A percentile compares a stretch with the other conserved stretches of the same genome.
Evolutionary conservation across 2,797 vertebrate species (phyloP).

Genomic region (Sebastes variabilis): DNA sequence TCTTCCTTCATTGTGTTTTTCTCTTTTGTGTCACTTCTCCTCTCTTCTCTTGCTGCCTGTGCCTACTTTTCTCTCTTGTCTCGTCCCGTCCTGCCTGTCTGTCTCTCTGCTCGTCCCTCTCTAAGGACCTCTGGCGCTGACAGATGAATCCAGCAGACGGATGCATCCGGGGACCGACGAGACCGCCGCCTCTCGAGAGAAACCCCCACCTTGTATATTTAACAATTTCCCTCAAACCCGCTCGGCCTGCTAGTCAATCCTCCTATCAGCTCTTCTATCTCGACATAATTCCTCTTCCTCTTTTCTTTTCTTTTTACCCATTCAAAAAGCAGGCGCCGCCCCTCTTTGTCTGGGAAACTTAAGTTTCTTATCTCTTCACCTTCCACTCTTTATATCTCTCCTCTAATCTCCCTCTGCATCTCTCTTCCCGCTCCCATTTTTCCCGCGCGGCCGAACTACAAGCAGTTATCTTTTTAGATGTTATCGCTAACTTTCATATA

Average conservation of each 20-base stretch:
- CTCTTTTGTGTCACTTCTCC: not conserved
- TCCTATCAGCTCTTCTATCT: constrained; percentile 25
- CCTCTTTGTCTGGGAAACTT: constrained; percentile 54
- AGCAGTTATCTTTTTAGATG: constrained; percentile 69
- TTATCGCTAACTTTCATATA: constrained; percentile 68
- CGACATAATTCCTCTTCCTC: constrained; percentile 23
- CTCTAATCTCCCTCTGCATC: constrained; percentile 57
- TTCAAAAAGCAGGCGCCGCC: constrained; percentile 29
- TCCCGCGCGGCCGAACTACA: constrained; percentile 52
- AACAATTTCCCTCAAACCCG: constrained; percentile 31
- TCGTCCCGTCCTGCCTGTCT: not conserved
- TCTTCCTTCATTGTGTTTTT: constrained; percentile 6
- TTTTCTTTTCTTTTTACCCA: constrained; percentile 15
- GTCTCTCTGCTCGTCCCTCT: constrained; percentile 16
- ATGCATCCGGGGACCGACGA: constrained; percentile 21
- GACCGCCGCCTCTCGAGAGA: constrained; percentile 37
- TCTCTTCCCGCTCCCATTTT: constrained; percentile 47
- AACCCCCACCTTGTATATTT: constrained; percentile 30
- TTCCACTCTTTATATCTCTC: constrained; percentile 45
- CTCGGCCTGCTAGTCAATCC: constrained; percentile 17
- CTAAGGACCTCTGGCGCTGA: constrained; percentile 35
- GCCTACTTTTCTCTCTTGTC: not conserved
- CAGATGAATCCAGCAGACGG: constrained; percentile 47
- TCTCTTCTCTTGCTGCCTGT: not conserved
- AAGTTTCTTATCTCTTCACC: constrained; percentile 64